Conservation (phyloP, 1,140 invertebrate species). For the Lepidotrigona ventralis region DNA sequence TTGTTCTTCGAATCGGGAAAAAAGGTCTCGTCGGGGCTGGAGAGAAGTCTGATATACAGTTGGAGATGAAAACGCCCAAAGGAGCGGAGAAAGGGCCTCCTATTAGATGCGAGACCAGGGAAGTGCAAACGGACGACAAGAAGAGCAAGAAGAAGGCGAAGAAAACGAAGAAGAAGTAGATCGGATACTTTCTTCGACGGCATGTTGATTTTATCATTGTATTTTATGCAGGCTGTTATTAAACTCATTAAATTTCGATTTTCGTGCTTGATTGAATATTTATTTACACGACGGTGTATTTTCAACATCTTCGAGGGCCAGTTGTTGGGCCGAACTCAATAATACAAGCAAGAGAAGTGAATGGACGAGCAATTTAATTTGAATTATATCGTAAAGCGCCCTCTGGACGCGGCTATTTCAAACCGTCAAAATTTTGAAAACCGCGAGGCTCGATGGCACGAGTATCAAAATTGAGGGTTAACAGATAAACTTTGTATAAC, state of each 20-base stretch:
- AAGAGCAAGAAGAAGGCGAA: slow-evolving; percentile 3
- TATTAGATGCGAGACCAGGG: slow-evolving; percentile 73
- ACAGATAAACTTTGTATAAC: background rate
- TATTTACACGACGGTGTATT: background rate
- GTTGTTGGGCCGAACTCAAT: background rate
- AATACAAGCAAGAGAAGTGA: background rate
- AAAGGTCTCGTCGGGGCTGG: slow-evolving; percentile 74
- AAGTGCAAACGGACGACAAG: slow-evolving; percentile 73
- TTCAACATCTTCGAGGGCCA: too few species aligned
- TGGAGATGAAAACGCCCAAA: slow-evolving; percentile 77
- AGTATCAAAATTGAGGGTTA: slow-evolving; percentile 28
- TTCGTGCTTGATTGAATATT: background rate
- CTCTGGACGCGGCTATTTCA: background rate
- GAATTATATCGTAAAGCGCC: background rate
- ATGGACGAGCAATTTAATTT: background rate
- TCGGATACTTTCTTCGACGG: too few species aligned
- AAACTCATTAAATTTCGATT: background rate
- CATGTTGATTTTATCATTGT: background rate
- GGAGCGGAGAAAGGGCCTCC: slow-evolving; percentile 71
- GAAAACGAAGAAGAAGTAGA: slow-evolving; percentile 31
- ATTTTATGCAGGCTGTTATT: background rate
- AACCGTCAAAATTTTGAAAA: background rate
- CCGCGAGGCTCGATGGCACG: background rate
- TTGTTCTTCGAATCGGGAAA: slow-evolving; percentile 77
- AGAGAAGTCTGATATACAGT: slow-evolving; percentile 76